phyloP scores from a whole-genome alignment of 2,113 vertebrate species.

The Corynorhinus townsendii region DNA sequence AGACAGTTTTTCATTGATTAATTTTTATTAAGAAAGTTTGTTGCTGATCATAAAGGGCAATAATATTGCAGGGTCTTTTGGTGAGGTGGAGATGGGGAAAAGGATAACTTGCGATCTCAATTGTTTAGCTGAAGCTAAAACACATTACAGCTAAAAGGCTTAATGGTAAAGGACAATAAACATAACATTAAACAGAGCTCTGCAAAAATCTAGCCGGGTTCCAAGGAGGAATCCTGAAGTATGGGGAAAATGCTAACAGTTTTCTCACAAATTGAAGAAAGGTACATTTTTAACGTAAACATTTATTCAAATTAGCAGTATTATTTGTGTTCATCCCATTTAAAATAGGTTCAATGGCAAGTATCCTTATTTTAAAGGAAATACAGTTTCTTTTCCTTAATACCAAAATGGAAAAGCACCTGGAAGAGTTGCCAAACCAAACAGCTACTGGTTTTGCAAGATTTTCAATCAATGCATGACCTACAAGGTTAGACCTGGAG shows the following conservation, averaged over 20 bases:
- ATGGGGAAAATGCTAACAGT: background rate
- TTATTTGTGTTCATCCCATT: background rate
- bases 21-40: constrained; percentile 46
- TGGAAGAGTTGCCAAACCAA: background rate
- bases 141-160: background rate
- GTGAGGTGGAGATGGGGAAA: background rate
- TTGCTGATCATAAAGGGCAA: background rate
- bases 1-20: constrained; percentile 54
- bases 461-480: background rate
- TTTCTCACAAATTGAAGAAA: background rate
- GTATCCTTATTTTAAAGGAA: background rate
- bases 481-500: background rate
- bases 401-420: background rate
- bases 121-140: background rate
- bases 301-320: background rate
- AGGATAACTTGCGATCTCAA: background rate
- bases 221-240: background rate
- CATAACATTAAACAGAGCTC: background rate
- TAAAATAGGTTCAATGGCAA: background rate
- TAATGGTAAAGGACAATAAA: background rate
- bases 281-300: background rate
- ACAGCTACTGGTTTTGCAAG: background rate
- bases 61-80: background rate
- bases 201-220: background rate
- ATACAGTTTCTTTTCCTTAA: background rate